Base-by-base conservation (phyloP, 2,888 invertebrate genomes). In the Myopa tessellatipennis region DNA sequence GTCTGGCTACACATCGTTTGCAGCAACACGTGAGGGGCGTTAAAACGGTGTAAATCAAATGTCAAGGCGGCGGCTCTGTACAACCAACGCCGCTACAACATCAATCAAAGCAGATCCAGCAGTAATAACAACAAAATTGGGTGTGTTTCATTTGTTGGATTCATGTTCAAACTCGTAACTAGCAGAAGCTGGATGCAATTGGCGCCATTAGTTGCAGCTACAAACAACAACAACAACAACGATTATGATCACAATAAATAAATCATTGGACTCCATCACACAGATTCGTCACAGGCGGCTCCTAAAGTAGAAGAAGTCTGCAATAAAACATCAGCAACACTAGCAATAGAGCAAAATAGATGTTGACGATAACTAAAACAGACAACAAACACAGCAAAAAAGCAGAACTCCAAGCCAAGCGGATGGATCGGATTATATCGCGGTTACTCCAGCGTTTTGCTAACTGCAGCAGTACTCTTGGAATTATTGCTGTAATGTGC, bases 1-100 rank as follows among this genome's bases (percentile, higher is more conserved):
- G 75, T 73, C 73, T 74, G 6, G 74, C n/a, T 52, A 68, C 75
- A 82, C 82, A 79, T 80, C 84, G 83, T 36, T 83, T 80, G n/a
- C 40, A 26, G 70, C 79, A 81, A 83, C 84, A 83, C 84, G 85
- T 82, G 82, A 81, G 84, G 81, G 82, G 82, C 82, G 83, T 82
- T 80, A 84, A 85, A 78, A 16, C 67, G 74, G 70, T 58, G 61
- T 45, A 60, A 76, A 74, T 69, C 77, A 74, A 55, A 74, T 52
- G 50, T 16, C 55, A 72, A 60, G 60, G 40, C n/a, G 7, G 45
- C 45, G 45, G 7, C 60, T 12, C 60, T 36, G 60, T 60, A 40
- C 58, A 72, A 60, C 36, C 52, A 52, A 40, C 69, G 52, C 55
- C 26, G 71, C 34, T 26, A 6, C 14, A n/a, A 8, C 45, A 45